Evolutionary conservation across 2,113 vertebrate species (phyloP).

Genomic region (Shinisaurus crocodilurus): DNA sequence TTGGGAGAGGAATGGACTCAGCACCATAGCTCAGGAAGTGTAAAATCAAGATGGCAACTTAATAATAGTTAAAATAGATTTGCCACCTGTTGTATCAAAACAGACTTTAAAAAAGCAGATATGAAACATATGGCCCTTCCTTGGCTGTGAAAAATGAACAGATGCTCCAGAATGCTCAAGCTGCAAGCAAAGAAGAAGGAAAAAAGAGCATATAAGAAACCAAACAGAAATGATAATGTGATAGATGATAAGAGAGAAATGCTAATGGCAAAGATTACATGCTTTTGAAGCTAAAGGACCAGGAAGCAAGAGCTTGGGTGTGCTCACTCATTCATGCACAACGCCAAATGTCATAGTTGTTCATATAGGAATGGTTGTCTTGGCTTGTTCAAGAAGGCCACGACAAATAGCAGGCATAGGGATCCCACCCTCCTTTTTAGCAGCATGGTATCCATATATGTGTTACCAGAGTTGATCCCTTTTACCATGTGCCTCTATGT

Average conservation of each 20-base stretch:
- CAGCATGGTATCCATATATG: neutral
- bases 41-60: constrained; percentile 49
- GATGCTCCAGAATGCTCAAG: constrained; percentile 1
- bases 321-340: neutral
- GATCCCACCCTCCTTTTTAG: neutral
- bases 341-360: neutral
- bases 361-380: neutral
- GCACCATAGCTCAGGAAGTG: constrained; percentile 30
- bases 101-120: constrained; percentile 5
- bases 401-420: neutral
- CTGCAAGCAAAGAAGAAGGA: constrained; percentile 7
- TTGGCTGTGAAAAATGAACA: constrained; percentile 48
- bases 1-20: neutral
- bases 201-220: constrained; percentile 46
- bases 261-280: constrained; percentile 32
- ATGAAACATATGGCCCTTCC: constrained; percentile 33
- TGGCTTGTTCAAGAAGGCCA: neutral
- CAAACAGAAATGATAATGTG: constrained; percentile 5
- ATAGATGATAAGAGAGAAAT: neutral
- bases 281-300: neutral
- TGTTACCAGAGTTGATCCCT: neutral
- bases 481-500: neutral
- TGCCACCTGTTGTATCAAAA: constrained; percentile 28
- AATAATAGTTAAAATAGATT: constrained; percentile 50
- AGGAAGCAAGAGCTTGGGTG: neutral